Evolutionary conservation across 2,797 vertebrate species (phyloP).

Genomic region (Hoplostethus atlanticus): DNA sequence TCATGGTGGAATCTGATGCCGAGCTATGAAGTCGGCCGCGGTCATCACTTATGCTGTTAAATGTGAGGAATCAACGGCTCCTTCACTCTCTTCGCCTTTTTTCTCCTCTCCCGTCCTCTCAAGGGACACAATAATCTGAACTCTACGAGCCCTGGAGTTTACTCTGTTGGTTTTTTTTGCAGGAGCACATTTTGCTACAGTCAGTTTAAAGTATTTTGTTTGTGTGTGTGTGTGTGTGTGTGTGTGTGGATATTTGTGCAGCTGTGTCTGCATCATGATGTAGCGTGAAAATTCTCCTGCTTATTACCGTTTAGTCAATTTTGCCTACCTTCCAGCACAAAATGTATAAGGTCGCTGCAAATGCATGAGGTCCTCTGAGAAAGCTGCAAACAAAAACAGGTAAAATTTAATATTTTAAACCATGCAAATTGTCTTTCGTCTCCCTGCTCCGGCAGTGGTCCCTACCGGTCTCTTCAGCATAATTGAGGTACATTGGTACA

Average conservation of each 20-base stretch:
- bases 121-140: slow-evolving; percentile 12
- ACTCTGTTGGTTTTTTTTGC: neutral
- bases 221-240: slow-evolving; percentile 5
- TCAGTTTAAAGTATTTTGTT: neutral
- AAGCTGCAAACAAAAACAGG: slow-evolving; percentile 32
- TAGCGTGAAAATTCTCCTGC: slow-evolving; percentile 19
- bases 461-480: neutral
- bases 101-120: slow-evolving; percentile 9
- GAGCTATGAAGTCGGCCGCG: slow-evolving; percentile 37
- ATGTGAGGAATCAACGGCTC: slow-evolving; percentile 40
- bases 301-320: slow-evolving; percentile 42
- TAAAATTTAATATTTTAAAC: slow-evolving; percentile 50
- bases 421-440: slow-evolving; percentile 14
- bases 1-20: slow-evolving; percentile 28
- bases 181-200: neutral
- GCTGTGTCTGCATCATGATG: slow-evolving; percentile 18
- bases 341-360: slow-evolving; percentile 44
- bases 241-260: neutral
- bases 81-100: slow-evolving; percentile 12
- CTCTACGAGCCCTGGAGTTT: slow-evolving; percentile 4
- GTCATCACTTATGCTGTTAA: slow-evolving; percentile 51
- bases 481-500: neutral
- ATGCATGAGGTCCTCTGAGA: slow-evolving; percentile 33
- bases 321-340: slow-evolving; percentile 35
- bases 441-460: neutral